These are phyloP conservation scores for Henicopernis longicauda DNA, from an alignment of 2,113 vertebrate species.

Conservation along the genomic window DNA sequence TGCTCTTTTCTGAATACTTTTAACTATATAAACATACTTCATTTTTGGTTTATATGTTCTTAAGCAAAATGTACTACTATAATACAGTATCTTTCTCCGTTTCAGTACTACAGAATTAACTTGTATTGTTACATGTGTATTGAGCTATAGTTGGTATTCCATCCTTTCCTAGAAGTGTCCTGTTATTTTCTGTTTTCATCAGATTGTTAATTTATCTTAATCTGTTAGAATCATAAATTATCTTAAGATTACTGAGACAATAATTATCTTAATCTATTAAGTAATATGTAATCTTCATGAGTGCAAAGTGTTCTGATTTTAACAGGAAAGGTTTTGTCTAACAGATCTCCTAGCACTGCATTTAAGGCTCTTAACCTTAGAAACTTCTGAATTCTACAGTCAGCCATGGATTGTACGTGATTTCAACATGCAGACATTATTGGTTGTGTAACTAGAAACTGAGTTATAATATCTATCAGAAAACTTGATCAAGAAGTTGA, in stretches of 20 bases:
- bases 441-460: neutral
- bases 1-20: neutral
- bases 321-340: neutral
- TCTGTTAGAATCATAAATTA: neutral
- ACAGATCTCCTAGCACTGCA: neutral
- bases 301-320: neutral
- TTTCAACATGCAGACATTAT: neutral
- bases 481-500: neutral
- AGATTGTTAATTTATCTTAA: neutral
- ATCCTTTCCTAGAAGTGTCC: neutral
- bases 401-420: neutral
- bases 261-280: neutral
- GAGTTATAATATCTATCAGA: neutral
- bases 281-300: neutral
- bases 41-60: neutral
- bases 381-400: neutral
- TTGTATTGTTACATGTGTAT: neutral
- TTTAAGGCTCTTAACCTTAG: neutral
- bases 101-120: neutral
- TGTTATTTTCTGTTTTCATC: neutral
- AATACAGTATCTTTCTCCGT: neutral
- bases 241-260: neutral
- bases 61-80: neutral
- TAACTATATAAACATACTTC: neutral
- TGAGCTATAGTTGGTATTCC: neutral